Evolutionary conservation across 35 echinoderm and acorn worm species (phyloP).

Genomic region (Nesometra sesokonis): DNA sequence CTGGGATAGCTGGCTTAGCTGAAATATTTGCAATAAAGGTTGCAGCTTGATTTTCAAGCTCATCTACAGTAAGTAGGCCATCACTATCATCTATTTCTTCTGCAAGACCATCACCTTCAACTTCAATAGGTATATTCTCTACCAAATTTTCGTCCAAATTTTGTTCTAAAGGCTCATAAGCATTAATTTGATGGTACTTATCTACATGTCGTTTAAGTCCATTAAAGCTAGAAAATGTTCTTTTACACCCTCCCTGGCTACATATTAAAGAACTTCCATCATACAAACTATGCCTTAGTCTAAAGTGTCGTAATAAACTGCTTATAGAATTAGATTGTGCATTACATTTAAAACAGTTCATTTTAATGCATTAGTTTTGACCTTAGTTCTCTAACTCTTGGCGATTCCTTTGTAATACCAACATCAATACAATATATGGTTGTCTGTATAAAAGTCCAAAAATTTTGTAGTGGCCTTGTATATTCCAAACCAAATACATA

Average conservation of each 20-base stretch:
- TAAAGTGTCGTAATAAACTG: conserved; percentile 3
- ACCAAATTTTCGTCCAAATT: background rate
- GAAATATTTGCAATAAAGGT: conserved; percentile 17
- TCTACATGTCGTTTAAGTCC: conserved; percentile 24
- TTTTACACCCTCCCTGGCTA: conserved; percentile 27
- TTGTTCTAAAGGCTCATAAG: conserved; percentile 2
- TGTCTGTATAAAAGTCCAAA: conserved; percentile 27
- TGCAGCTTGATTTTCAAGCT: conserved; percentile 12
- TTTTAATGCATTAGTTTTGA: conserved; percentile 5
- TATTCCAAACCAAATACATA: conserved; percentile 24
- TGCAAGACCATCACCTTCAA: background rate
- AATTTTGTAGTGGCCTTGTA: conserved; percentile 1
- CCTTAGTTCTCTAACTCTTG: conserved; percentile 11
- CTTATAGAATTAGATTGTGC: background rate
- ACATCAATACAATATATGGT: conserved; percentile 18
- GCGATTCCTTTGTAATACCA: conserved; percentile 8
- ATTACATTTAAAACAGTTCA: conserved; percentile 23
- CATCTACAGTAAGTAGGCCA: conserved; percentile 9
- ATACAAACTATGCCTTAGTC: conserved; percentile 20
- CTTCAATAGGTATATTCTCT: background rate
- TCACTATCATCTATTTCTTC: conserved; percentile 7
- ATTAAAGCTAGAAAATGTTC: conserved; percentile 36
- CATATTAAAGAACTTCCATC: conserved; percentile 7
- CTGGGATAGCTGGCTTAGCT: conserved; percentile 4
- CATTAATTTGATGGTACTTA: conserved; percentile 2